Percentiles rank a stretch among this genome's conserved stretches.
Conservation (phyloP, 1,140 invertebrate genomes). For the Zaprionus gabonicus region DNA sequence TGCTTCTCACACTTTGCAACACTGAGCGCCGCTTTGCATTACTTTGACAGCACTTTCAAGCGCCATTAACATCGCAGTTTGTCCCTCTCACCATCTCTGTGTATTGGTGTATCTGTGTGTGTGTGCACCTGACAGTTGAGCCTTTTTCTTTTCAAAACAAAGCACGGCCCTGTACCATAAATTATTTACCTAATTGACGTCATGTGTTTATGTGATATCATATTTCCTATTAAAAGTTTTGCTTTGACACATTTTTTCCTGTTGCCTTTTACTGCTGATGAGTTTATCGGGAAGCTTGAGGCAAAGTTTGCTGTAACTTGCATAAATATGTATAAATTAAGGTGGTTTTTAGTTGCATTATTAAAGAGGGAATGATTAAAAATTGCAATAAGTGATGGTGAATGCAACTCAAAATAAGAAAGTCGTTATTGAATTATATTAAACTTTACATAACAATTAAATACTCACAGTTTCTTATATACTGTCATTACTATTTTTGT, state of each 20-base stretch:
- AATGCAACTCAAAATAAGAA: too few species aligned
- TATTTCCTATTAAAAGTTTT: not conserved
- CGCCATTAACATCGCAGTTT: not conserved
- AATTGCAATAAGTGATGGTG: too few species aligned
- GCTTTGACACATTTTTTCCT: not conserved
- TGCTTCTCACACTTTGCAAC: constrained; percentile 1
- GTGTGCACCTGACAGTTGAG: not conserved
- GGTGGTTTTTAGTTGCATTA: too few species aligned
- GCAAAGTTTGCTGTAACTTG: not conserved
- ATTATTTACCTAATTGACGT: constrained; percentile 5
- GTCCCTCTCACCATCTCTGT: too few species aligned
- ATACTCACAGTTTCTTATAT: too few species aligned
- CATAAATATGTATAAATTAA: not conserved
- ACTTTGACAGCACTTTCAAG: constrained; percentile 1
- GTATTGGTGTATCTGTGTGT: not conserved
- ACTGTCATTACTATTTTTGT: too few species aligned
- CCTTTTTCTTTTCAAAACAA: not conserved
- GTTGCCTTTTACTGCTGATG: not conserved
- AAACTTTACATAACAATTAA: too few species aligned
- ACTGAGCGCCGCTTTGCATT: not conserved
- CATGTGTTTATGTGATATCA: not conserved
- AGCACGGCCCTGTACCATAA: not conserved
- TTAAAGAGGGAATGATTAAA: too few species aligned
- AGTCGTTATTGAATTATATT: too few species aligned
- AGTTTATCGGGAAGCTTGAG: not conserved